These are phyloP conservation scores for Sycophila texana DNA, from an alignment of 2,888 invertebrate species.

Conservation along the genomic window DNA sequence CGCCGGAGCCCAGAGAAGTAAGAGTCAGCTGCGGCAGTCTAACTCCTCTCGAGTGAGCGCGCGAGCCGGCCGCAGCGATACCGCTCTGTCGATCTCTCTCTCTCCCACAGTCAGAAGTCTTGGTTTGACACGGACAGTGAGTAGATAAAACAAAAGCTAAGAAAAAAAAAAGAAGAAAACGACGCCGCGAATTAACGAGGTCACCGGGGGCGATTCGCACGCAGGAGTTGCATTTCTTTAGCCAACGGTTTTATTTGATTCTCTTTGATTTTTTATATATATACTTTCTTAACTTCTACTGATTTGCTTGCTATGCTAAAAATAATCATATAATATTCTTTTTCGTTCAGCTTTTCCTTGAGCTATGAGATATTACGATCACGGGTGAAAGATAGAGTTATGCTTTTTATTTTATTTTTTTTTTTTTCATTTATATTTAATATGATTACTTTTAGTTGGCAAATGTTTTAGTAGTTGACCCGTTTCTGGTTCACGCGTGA, in stretches of 20 bases:
- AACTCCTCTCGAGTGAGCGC: conserved; percentile 75
- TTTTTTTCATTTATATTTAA: too few species aligned
- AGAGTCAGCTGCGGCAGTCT: conserved; percentile 75
- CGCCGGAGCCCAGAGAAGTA: conserved; percentile 78
- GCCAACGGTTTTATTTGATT: not conserved
- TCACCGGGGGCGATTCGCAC: not conserved
- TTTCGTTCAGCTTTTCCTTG: not conserved
- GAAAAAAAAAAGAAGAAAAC: not conserved
- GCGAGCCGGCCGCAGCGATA: conserved; percentile 31
- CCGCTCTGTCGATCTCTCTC: conserved; percentile 45
- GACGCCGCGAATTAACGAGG: conserved; percentile 15
- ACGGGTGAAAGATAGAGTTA: not conserved
- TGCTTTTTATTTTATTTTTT: too few species aligned
- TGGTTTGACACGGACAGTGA: conserved; percentile 74
- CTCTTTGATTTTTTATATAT: not conserved
- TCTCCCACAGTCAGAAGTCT: conserved; percentile 75
- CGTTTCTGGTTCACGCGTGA: not conserved
- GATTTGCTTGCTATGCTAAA: not conserved
- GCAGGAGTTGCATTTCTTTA: too few species aligned
- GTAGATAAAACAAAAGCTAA: conserved; percentile 69
- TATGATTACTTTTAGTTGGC: not conserved
- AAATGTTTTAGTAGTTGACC: not conserved
- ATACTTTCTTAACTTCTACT: conserved; percentile 3
- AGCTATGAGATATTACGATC: not conserved
- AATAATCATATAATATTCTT: conserved; percentile 15